phyloP scores from a whole-genome alignment of 2,888 invertebrate species.

The Choreutis nemorana region DNA sequence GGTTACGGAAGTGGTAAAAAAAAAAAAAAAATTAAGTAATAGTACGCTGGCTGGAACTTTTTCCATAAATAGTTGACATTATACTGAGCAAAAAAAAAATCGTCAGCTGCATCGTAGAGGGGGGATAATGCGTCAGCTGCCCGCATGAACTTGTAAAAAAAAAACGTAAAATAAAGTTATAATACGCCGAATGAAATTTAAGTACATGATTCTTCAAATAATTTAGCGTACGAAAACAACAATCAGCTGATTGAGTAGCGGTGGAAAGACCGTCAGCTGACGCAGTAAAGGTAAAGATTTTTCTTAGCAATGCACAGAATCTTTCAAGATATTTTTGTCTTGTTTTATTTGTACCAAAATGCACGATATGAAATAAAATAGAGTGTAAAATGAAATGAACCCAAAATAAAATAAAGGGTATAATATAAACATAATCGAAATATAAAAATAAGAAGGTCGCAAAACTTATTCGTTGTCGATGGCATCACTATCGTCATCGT shows the following conservation, averaged over 20 bases:
- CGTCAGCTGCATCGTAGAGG: constrained; percentile 1
- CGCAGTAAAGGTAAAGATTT: constrained; percentile 2
- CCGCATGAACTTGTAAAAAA: background rate
- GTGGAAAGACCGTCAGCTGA: constrained; percentile 3
- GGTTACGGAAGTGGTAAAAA: constrained; percentile 2
- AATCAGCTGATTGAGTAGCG: constrained; percentile 2
- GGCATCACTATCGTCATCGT: constrained; percentile 1
- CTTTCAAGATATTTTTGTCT: background rate
- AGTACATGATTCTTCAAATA: constrained; percentile 1
- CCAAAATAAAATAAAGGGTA: background rate
- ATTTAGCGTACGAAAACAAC: constrained; percentile 1
- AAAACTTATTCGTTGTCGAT: constrained; percentile 1
- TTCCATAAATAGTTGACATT: constrained; percentile 2
- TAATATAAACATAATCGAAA: background rate
- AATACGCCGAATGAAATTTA: background rate
- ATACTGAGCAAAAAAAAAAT: constrained; percentile 1
- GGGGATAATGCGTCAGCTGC: background rate
- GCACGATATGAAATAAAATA: background rate
- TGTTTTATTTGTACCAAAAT: background rate
- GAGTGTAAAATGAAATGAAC: background rate
- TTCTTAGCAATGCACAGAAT: constrained; percentile 2
- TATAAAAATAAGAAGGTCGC: background rate
- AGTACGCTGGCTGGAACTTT: constrained; percentile 2
- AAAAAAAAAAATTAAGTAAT: constrained; percentile 1
- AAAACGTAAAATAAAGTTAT: background rate